phyloP scores from a whole-genome alignment of 1,140 invertebrate species.

The Globodera ellingtonae region DNA sequence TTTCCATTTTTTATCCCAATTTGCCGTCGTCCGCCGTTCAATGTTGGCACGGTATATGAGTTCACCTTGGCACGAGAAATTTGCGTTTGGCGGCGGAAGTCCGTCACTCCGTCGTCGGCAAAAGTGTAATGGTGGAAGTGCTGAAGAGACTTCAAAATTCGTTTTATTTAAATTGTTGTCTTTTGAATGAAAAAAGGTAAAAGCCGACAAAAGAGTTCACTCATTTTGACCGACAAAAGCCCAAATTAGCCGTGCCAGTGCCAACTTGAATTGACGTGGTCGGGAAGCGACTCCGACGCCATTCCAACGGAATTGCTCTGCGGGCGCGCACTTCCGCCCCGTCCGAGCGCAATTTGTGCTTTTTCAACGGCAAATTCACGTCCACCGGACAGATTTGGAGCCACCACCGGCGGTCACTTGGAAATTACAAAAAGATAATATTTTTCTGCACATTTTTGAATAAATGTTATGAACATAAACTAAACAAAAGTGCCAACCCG shows the following conservation, averaged over 20 bases:
- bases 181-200: too few relatives aligned
- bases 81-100: slow-evolving; percentile 11
- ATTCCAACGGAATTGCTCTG: slow-evolving; percentile 57
- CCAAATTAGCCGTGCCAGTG: background rate
- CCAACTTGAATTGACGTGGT: background rate
- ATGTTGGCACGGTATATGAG: background rate
- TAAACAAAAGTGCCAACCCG: slow-evolving; percentile 40
- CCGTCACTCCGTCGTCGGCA: background rate
- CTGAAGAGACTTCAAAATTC: background rate
- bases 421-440: slow-evolving; percentile 26
- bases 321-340: slow-evolving; percentile 47
- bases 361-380: slow-evolving; percentile 21
- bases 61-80: slow-evolving; percentile 3
- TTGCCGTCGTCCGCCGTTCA: background rate
- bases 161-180: background rate
- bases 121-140: slow-evolving; percentile 6
- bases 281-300: slow-evolving; percentile 53
- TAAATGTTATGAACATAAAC: slow-evolving; percentile 8
- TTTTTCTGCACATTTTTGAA: slow-evolving; percentile 27
- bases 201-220: too few relatives aligned
- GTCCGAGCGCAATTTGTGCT: slow-evolving; percentile 38
- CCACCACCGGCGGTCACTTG: slow-evolving; percentile 55
- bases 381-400: slow-evolving; percentile 56
- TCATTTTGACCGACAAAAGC: too few relatives aligned
- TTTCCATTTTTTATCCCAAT: background rate